Evolutionary conservation across 1,140 invertebrate species (phyloP).

Genomic region (Trinorchestia longiramus): DNA sequence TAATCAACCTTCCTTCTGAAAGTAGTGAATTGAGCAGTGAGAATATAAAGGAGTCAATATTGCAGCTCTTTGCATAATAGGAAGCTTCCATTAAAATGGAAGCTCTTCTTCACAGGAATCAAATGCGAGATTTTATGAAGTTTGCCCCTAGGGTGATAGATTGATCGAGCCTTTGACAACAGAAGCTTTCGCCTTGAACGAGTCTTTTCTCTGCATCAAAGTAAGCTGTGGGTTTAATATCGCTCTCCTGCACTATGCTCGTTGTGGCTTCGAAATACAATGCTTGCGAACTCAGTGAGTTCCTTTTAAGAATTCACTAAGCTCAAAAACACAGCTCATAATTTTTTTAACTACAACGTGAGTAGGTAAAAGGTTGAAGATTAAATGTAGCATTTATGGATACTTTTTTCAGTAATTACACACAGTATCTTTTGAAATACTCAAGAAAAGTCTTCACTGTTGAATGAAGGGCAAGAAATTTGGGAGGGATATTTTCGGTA

Average conservation of each 20-base stretch:
- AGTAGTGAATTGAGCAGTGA: constrained; percentile 17
- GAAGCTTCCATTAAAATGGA: constrained; percentile 29
- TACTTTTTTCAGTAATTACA: neutral
- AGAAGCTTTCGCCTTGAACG: neutral
- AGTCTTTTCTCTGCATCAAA: constrained; percentile 34
- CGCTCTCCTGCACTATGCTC: neutral
- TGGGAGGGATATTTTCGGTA: too few species aligned
- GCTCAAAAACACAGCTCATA: neutral
- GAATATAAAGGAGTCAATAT: constrained; percentile 35
- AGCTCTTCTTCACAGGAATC: neutral
- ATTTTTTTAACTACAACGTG: neutral
- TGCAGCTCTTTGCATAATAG: constrained; percentile 36
- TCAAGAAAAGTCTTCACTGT: neutral
- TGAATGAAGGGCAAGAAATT: too few species aligned
- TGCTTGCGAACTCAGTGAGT: neutral
- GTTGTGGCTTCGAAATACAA: neutral
- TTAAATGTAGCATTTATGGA: neutral
- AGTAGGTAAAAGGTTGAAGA: neutral
- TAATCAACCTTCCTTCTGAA: neutral
- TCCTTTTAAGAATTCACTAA: neutral
- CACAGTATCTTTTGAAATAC: neutral
- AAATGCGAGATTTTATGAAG: constrained; percentile 31
- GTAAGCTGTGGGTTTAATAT: constrained; percentile 3
- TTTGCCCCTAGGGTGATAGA: constrained; percentile 50
- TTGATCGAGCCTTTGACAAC: constrained; percentile 34